Evolutionary conservation across 2,113 vertebrate genomes (phyloP).

Genomic region (Phyllostomus hastatus): DNA sequence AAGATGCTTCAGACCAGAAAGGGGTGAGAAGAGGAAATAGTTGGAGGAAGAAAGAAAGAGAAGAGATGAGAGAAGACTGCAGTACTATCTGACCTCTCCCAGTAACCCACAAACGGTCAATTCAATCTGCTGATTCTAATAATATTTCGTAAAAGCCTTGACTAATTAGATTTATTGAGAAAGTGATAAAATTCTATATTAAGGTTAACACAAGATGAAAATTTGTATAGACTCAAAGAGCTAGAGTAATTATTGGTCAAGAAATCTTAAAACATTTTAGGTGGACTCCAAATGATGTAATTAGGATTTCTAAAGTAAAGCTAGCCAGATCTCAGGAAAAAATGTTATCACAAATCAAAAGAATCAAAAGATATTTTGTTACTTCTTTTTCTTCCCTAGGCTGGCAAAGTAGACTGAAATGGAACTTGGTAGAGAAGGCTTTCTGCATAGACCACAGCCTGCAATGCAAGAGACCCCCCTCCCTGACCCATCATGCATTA

Average conservation of each 20-base stretch:
- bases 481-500: neutral
- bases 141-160: neutral
- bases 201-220: neutral
- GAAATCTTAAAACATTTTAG: neutral
- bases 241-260: neutral
- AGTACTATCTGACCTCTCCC: neutral
- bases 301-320: neutral
- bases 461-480: neutral
- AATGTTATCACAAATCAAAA: neutral
- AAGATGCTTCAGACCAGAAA: neutral
- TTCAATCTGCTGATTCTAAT: neutral
- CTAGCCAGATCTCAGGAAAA: neutral
- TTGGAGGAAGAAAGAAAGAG: neutral
- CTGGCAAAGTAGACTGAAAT: neutral
- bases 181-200: neutral
- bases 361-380: neutral
- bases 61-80: neutral
- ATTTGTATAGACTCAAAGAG: neutral
- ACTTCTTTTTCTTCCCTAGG: neutral
- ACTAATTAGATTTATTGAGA: constrained; percentile 13
- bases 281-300: neutral
- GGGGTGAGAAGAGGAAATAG: neutral
- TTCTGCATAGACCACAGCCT: neutral
- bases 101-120: neutral
- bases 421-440: neutral